These are phyloP conservation scores for Protaetia brevitarsis DNA, from an alignment of 1,140 invertebrate species.

Conservation along the genomic window DNA sequence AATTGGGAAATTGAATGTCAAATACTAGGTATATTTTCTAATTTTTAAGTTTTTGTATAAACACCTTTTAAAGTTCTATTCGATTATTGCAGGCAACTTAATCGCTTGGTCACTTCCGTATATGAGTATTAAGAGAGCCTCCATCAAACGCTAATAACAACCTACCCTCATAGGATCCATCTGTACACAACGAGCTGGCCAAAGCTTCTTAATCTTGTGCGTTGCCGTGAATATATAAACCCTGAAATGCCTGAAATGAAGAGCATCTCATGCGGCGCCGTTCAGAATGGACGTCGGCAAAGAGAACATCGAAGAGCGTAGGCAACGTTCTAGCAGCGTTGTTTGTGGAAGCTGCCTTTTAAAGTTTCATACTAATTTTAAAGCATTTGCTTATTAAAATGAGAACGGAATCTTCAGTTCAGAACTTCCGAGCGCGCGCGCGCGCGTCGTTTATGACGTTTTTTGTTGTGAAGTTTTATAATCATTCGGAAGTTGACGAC, in stretches of 20 bases:
- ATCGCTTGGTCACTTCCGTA: no score
- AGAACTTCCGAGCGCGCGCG: background rate
- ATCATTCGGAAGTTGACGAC: no score
- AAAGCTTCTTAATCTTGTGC: slow-evolving; percentile 44
- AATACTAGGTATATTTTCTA: no score
- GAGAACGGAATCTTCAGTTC: slow-evolving; percentile 21
- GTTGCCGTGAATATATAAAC: slow-evolving; percentile 44
- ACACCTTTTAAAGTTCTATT: no score
- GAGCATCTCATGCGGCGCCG: slow-evolving; percentile 25
- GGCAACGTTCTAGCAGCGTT: slow-evolving; percentile 28
- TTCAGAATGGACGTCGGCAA: slow-evolving; percentile 13
- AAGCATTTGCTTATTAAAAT: slow-evolving; percentile 38
- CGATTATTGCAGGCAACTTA: no score
- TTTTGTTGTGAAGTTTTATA: slow-evolving; percentile 5
- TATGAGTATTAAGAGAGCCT: background rate
- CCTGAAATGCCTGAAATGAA: slow-evolving; percentile 34
- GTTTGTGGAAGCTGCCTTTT: slow-evolving; percentile 34
- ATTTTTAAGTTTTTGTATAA: no score
- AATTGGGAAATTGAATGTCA: no score
- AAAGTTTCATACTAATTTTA: slow-evolving; percentile 33
- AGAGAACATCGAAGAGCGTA: slow-evolving; percentile 3
- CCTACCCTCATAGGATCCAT: slow-evolving; percentile 31
- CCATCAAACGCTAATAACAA: background rate
- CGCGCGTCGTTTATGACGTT: slow-evolving; percentile 14
- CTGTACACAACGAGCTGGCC: slow-evolving; percentile 40